These are phyloP conservation scores for Limulus polyphemus DNA, from an alignment of 2,888 invertebrate genomes.

Conservation along the genomic window DNA sequence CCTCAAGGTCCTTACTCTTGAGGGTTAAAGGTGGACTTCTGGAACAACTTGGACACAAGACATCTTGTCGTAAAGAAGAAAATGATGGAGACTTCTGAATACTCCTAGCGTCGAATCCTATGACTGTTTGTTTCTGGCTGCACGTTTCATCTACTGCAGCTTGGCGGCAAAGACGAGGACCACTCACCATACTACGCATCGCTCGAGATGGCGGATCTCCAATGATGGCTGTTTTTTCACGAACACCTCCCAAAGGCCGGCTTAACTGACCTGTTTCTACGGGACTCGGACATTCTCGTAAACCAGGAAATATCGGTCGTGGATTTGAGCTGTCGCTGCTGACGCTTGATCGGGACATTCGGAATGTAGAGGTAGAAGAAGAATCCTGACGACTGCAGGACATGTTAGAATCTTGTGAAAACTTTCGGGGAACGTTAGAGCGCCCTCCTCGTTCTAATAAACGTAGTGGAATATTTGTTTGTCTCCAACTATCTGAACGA, in stretches of 20 bases:
- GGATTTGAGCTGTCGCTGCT: slow-evolving; percentile 43
- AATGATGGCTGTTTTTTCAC: too few species aligned
- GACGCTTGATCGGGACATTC: slow-evolving; percentile 70
- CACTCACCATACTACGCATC: slow-evolving; percentile 26
- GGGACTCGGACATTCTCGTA: slow-evolving; percentile 4
- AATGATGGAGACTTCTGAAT: slow-evolving; percentile 5
- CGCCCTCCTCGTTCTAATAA: slow-evolving; percentile 56
- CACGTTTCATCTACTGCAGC: slow-evolving; percentile 55
- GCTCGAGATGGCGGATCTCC: slow-evolving; percentile 13
- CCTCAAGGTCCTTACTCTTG: slow-evolving; percentile 24
- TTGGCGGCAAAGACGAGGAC: slow-evolving; percentile 62
- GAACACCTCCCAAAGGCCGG: background rate
- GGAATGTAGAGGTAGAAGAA: slow-evolving; percentile 78
- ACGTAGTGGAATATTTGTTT: slow-evolving; percentile 49
- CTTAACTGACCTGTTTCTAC: slow-evolving; percentile 23
- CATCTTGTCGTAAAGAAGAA: slow-evolving; percentile 2
- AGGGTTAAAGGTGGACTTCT: slow-evolving; percentile 15
- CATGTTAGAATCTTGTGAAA: slow-evolving; percentile 80
- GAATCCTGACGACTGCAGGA: slow-evolving; percentile 84
- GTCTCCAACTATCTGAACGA: slow-evolving; percentile 70
- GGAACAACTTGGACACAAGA: slow-evolving; percentile 22
- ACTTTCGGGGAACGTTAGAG: slow-evolving; percentile 62
- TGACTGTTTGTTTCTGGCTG: background rate
- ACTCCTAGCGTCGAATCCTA: slow-evolving; percentile 3
- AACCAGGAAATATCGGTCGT: background rate